Evolutionary conservation across 2,113 vertebrate species (phyloP), one percentile per base, ranked within the genome.

Genomic region (Gavia stellata): DNA sequence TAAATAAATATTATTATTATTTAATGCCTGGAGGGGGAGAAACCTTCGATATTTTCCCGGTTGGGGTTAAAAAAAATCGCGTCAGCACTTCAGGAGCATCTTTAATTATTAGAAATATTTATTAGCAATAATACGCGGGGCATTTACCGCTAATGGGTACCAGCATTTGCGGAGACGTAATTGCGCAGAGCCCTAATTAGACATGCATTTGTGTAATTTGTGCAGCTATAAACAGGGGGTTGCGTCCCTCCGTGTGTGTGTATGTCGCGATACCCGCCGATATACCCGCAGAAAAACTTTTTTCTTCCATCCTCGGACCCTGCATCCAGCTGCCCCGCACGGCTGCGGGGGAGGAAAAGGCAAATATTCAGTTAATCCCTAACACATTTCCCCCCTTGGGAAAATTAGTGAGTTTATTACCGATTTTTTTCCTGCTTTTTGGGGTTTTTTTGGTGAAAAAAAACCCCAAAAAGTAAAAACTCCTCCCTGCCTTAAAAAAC

Each of bases 91-190:
- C 47, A 15, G 34, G 47, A 66, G 42, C 72, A 31, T 80, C 81
- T 72, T 86, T 78, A 88, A 74, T 79, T 62, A n/a, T 86, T 65
- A 75, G 70, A n/a, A 70, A 59, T 86, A 86, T 88, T 95, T 94
- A 79, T 85, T 77, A 90, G 49, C 53, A 9, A 23, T 52, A 33
- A 88, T 62, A 59, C 16, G 65, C 33, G 25, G 72, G 47, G 84
- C 63, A 70, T 59, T 88, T 45, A 29, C 12, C 31, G 49, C 70
- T 92, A 70, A 91, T 67, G 89, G 28, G 66, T 2, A 25, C 17
- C 82, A n/a, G 73, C 17, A 3, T 44, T 71, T 33, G 81, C 42
- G 14, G 65, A 53, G 88, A 6, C 10, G 47, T 83, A 65, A 92
- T 88, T 88, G 56, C 44, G 56, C 71, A 7, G 78, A 26, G 50